A percentile compares a stretch with the other conserved stretches of the same genome.
Conservation (phyloP, 2,113 vertebrate species). For the Pogona vitticeps region DNA sequence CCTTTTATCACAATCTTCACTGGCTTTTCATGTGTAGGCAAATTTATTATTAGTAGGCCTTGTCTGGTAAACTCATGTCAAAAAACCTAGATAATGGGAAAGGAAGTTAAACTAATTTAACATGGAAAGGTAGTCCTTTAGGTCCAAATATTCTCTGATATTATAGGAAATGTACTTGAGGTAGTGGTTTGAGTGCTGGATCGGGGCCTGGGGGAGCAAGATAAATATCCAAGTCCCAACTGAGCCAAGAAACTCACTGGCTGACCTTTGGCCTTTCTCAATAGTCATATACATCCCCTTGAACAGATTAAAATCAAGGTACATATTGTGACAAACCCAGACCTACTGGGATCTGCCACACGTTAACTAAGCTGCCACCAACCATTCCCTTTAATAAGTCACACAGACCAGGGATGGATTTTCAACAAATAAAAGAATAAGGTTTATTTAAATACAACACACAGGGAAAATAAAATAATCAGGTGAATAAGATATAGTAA, state of each 20-base stretch:
- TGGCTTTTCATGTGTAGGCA: background rate
- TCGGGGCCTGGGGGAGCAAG: too few relatives aligned
- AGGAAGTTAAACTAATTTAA: background rate
- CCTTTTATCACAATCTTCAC: background rate
- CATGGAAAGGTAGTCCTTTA: background rate
- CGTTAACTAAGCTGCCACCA: too few relatives aligned
- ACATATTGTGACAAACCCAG: too few relatives aligned
- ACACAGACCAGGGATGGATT: too few relatives aligned
- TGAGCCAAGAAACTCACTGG: background rate
- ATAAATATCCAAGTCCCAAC: background rate
- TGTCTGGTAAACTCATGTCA: background rate
- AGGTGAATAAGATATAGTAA: too few relatives aligned
- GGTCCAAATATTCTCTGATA: background rate
- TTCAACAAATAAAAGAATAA: too few relatives aligned
- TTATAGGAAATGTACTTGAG: background rate
- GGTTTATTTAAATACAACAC: too few relatives aligned
- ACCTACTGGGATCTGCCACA: too few relatives aligned
- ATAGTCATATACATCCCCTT: too few relatives aligned
- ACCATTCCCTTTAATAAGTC: too few relatives aligned
- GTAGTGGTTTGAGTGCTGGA: background rate
- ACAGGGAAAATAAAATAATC: too few relatives aligned
- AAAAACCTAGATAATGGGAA: background rate
- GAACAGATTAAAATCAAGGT: too few relatives aligned
- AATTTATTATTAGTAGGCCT: background rate
- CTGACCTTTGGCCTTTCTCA: background rate